Percentiles rank a stretch among this genome's conserved stretches.
These are phyloP conservation scores for Sigmodon hispidus DNA, from an alignment of 2,113 vertebrate genomes.

Conservation along the genomic window DNA sequence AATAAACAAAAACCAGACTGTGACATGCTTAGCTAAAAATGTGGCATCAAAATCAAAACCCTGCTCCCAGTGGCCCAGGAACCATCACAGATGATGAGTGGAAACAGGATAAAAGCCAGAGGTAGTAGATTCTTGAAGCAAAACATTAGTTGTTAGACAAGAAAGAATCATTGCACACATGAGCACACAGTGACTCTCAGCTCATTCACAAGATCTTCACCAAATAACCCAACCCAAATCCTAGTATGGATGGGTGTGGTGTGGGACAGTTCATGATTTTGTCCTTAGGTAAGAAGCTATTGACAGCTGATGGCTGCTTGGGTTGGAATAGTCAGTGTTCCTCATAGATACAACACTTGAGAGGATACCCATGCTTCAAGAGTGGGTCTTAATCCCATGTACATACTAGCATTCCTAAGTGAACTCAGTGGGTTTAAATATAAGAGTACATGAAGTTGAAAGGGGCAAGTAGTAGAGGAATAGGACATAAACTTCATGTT, in stretches of 20 bases:
- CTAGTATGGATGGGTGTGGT: neutral
- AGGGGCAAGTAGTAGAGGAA: neutral
- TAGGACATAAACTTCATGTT: neutral
- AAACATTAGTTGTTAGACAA: neutral
- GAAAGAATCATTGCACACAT: no score
- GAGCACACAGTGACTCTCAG: neutral
- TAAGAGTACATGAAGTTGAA: neutral
- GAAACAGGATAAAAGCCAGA: neutral
- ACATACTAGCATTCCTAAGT: neutral
- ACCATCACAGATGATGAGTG: neutral
- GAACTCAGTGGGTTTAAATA: neutral
- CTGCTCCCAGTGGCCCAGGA: neutral
- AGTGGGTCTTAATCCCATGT: no score
- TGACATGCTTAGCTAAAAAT: neutral
- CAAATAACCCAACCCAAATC: neutral
- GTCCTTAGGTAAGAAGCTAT: neutral
- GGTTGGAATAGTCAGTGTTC: neutral
- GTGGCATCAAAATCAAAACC: neutral
- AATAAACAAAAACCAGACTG: neutral
- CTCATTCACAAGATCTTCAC: neutral
- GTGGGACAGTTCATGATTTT: neutral
- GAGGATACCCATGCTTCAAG: neutral
- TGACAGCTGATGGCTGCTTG: neutral
- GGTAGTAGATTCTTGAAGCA: neutral
- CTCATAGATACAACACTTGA: no score